These are phyloP conservation scores for Mechanitis messenoides DNA, from an alignment of 2,888 invertebrate genomes.

Conservation along the genomic window DNA sequence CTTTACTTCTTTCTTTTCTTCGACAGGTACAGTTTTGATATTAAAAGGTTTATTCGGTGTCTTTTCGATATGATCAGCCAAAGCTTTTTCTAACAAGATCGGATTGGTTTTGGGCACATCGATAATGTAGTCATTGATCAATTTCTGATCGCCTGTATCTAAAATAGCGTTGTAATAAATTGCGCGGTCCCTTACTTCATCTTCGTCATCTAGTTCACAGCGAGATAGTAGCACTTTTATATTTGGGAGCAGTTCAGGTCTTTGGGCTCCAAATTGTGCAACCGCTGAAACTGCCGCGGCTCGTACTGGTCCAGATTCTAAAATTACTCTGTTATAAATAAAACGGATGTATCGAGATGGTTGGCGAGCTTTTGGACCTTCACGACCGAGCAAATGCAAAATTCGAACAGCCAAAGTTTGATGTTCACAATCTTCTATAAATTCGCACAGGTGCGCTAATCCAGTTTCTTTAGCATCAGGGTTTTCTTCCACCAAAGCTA, in stretches of 20 bases:
- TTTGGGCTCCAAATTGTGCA: constrained; percentile 97
- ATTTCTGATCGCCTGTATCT: constrained; percentile 79
- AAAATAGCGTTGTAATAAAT: constrained; percentile 96
- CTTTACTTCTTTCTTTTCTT: constrained; percentile 88
- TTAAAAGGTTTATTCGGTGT: constrained; percentile 87
- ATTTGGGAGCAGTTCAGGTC: constrained; percentile 81
- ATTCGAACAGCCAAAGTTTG: constrained; percentile 97
- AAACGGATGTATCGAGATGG: constrained; percentile 92
- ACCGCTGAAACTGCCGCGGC: constrained; percentile 98
- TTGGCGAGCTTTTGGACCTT: constrained; percentile 96
- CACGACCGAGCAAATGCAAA: constrained; percentile 95
- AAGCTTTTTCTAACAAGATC: constrained; percentile 90
- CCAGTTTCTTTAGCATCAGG: constrained; percentile 98
- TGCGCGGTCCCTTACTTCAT: constrained; percentile 98
- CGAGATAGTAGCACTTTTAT: constrained; percentile 87
- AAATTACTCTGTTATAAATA: constrained; percentile 93
- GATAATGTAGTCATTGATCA: constrained; percentile 86
- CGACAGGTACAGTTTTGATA: constrained; percentile 88
- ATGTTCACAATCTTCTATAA: constrained; percentile 99
- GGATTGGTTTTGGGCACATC: constrained; percentile 88
- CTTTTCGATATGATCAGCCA: constrained; percentile 87
- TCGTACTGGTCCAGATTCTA: constrained; percentile 96
- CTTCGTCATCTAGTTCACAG: constrained; percentile 97
- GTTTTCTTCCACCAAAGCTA: constrained; percentile 97
- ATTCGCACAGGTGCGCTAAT: constrained; percentile 97